These are phyloP conservation scores for Xyrichtys novacula DNA, from an alignment of 2,797 vertebrate species.

Conservation along the genomic window DNA sequence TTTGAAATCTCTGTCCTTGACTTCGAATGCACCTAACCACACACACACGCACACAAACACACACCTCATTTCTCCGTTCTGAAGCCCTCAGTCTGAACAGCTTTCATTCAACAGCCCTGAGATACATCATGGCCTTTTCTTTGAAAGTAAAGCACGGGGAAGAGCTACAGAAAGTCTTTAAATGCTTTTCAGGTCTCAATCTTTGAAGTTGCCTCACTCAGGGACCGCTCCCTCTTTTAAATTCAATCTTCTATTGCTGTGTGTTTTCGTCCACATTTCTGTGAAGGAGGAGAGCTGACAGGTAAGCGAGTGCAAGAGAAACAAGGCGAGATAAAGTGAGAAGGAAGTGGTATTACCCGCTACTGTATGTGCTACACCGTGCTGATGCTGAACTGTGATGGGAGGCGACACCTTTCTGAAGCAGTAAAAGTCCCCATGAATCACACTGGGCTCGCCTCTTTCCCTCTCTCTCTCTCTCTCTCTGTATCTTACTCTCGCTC, in stretches of 20 bases:
- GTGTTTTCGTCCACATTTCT: conserved; percentile 26
- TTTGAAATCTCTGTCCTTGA: conserved; percentile 48
- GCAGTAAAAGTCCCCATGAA: conserved; percentile 78
- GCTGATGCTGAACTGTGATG: conserved; percentile 71
- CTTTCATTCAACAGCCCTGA: conserved; percentile 25
- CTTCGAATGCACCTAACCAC: conserved; percentile 47
- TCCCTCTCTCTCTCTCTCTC: not conserved
- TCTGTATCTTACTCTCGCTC: conserved; percentile 40
- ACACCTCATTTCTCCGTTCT: conserved; percentile 31
- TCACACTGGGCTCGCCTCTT: conserved; percentile 57
- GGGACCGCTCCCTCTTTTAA: conserved; percentile 25
- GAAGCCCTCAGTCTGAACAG: conserved; percentile 26
- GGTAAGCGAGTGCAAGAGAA: conserved; percentile 23
- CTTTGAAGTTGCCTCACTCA: conserved; percentile 26
- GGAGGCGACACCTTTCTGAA: conserved; percentile 78
- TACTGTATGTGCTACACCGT: conserved; percentile 52
- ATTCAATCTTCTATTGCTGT: conserved; percentile 39
- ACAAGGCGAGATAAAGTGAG: conserved; percentile 32
- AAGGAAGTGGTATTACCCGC: conserved; percentile 48
- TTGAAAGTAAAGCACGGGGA: conserved; percentile 19
- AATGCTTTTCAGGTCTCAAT: conserved; percentile 35
- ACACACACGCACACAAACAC: too few species aligned
- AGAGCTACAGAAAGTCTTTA: conserved; percentile 11
- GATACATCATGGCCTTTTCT: conserved; percentile 10
- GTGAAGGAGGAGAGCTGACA: conserved; percentile 20